Evolutionary conservation across 2,113 vertebrate genomes (phyloP).

Genomic region (Apaloderma vittatum): DNA sequence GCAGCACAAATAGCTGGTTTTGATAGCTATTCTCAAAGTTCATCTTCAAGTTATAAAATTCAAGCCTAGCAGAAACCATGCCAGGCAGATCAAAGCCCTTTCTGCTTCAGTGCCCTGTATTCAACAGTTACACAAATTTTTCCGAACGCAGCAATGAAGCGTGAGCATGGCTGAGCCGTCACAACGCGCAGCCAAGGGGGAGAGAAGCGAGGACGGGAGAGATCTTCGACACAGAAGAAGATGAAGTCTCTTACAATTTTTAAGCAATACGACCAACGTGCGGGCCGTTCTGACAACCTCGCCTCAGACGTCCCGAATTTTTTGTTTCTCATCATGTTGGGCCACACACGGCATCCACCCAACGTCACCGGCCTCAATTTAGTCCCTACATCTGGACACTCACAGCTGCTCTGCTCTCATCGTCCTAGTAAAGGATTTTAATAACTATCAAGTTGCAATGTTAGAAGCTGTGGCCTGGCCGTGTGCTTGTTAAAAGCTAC

Average conservation of each 20-base stretch:
- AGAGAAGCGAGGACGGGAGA: neutral
- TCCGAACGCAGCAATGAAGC: neutral
- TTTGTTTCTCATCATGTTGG: accelerated
- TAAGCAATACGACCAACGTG: accelerated
- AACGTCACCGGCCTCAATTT: accelerated
- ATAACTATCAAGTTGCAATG: neutral
- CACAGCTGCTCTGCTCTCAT: neutral
- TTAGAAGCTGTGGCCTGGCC: neutral
- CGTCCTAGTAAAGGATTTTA: neutral
- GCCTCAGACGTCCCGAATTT: neutral
- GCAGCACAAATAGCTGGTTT: neutral
- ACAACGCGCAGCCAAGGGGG: neutral
- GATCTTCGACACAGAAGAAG: neutral
- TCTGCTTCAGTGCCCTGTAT: neutral
- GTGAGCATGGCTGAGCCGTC: neutral
- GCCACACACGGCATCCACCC: accelerated
- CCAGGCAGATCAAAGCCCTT: neutral
- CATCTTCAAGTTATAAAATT: neutral
- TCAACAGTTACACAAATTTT: neutral
- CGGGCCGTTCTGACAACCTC: neutral
- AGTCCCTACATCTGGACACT: accelerated
- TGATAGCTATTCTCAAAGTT: neutral
- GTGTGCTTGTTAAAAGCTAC: neutral
- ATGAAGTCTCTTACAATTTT: neutral
- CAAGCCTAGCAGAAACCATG: neutral